These are phyloP conservation scores for Gavialis gangeticus DNA, from an alignment of 2,113 vertebrate genomes.

Conservation along the genomic window DNA sequence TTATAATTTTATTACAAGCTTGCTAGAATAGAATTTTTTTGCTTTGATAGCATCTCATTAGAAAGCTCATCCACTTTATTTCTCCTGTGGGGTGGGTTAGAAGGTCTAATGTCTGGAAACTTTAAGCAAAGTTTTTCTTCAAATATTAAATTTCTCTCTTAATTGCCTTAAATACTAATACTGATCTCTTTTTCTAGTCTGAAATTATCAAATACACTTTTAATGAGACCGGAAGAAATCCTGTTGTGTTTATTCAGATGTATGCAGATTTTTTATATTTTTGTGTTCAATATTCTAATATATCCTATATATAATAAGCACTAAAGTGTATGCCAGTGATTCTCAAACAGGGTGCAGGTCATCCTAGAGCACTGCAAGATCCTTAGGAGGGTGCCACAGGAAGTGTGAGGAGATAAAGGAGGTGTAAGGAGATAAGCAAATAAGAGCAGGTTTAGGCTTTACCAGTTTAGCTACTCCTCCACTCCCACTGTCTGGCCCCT, in stretches of 20 bases:
- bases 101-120: conserved; percentile 12
- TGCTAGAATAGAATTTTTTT: not conserved
- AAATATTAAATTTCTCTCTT: not conserved
- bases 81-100: not conserved
- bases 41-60: not conserved
- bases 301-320: not conserved
- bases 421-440: too few relatives aligned
- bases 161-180: not conserved
- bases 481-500: too few relatives aligned
- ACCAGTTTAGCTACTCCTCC: too few relatives aligned
- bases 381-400: not conserved
- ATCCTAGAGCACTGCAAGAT: not conserved
- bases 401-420: too few relatives aligned
- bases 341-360: too few relatives aligned
- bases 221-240: not conserved
- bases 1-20: not conserved
- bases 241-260: not conserved
- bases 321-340: not conserved
- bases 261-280: not conserved
- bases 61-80: not conserved
- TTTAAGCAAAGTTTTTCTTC: conserved; percentile 13
- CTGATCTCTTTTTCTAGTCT: not conserved
- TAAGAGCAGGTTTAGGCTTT: too few relatives aligned
- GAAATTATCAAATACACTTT: not conserved
- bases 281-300: not conserved